Evolutionary conservation across 2,888 invertebrate genomes (phyloP), one percentile per base, ranked within the genome.

Genomic region (Oscheius sp.): DNA sequence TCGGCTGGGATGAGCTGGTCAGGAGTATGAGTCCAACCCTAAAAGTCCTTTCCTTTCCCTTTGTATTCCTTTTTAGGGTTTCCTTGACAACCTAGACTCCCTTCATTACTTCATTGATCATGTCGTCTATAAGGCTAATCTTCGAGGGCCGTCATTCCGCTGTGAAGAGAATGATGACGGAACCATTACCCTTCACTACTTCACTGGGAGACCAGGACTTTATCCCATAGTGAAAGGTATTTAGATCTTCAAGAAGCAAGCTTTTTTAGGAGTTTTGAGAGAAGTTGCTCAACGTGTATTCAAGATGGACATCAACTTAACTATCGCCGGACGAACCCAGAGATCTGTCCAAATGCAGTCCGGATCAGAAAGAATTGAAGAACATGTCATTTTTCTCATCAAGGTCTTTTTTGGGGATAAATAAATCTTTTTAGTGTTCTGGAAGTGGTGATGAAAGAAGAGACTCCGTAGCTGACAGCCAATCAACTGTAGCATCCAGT

Each of bases 71-170:
- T 41, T 70, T 54, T 30, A 80, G 72, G 95, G 95, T 88, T 96
- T 96, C 88, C 89, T 96, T 77, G 88, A 96, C 93, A 96, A 95
- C 88, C 89, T 97, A 84, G 96, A 97, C 86, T 95, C 95, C 14
- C 89, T 96, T 2, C 96, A 96, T 57, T 81, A 80, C 66, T 81
- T 81, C 59, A 81, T 81, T 61, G 81, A 81, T 38, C 79, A 81
- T 65, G 80, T 81, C 14, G 80, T 82, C 28, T 81, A 77, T 68
- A 81, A 81, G 47, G 76, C 77, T 5, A 77, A 80, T 12, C 69
- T 80, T 20, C 70, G 79, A 82, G 66, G 82, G 24, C 96, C 96
- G 0, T 95, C 95, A 0, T 96, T 96, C 88, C 91, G 96, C 20
- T 96, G 95, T 87, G 94, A 94, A 85, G 88, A 92, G 67, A 91